These are phyloP conservation scores for Cephalopachus bancanus DNA, from an alignment of 2,797 vertebrate genomes.

Conservation along the genomic window DNA sequence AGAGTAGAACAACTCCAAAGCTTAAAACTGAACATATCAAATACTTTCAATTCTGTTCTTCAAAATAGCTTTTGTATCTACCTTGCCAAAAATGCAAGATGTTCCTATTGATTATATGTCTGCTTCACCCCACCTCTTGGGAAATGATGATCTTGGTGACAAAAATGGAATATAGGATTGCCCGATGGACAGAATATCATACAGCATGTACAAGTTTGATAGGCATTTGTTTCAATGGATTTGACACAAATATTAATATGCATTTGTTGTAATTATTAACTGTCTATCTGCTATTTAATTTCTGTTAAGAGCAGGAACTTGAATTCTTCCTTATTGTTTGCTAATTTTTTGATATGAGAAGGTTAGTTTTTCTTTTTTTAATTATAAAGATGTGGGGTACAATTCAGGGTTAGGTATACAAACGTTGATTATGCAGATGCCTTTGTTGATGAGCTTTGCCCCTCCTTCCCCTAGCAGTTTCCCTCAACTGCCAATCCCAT, in stretches of 20 bases:
- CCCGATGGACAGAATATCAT: not conserved
- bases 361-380: not conserved
- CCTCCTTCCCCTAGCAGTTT: too few species aligned
- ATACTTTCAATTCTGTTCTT: slow-evolving; percentile 52
- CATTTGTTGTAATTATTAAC: not conserved
- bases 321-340: not conserved
- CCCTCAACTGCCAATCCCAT: too few species aligned
- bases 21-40: not conserved
- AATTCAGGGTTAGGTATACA: too few species aligned
- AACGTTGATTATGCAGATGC: too few species aligned
- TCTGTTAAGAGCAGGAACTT: not conserved
- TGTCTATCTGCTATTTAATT: not conserved
- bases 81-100: slow-evolving; percentile 33
- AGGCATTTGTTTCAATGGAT: not conserved
- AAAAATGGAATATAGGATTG: slow-evolving; percentile 2
- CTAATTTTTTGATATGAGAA: not conserved
- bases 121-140: not conserved
- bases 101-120: slow-evolving; percentile 18
- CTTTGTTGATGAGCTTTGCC: too few species aligned
- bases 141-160: not conserved
- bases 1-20: not conserved
- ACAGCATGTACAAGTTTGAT: not conserved
- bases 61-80: slow-evolving; percentile 41
- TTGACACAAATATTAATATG: slow-evolving; percentile 9
- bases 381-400: too few species aligned